Conservation (phyloP, 2,113 vertebrate species). For the Engystomops pustulosus region DNA sequence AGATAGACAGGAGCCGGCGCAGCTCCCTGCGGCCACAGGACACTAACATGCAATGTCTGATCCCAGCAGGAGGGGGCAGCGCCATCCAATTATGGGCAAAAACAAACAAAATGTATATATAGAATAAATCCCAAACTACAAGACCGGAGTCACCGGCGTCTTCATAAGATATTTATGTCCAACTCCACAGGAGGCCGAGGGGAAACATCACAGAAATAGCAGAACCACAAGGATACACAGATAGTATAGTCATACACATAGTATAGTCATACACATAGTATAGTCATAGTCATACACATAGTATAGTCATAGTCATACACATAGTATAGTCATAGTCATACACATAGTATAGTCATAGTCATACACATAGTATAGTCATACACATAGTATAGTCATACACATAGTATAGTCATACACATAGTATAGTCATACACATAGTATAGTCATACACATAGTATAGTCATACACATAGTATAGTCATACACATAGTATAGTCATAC, state of each 20-base stretch:
- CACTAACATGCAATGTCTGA: constrained; percentile 3
- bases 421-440: neutral
- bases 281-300: neutral
- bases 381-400: neutral
- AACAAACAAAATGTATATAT: neutral
- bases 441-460: neutral
- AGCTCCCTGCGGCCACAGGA: neutral
- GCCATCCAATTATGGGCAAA: neutral
- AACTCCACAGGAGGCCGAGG: neutral
- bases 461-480: neutral
- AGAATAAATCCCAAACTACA: neutral
- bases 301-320: neutral
- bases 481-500: too few relatives aligned
- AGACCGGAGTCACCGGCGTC: too few relatives aligned
- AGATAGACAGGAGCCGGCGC: neutral
- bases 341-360: neutral
- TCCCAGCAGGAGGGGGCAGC: neutral
- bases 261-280: neutral
- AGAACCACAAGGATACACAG: too few relatives aligned
- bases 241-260: neutral
- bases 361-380: neutral
- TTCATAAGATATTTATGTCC: neutral
- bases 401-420: too few relatives aligned
- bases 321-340: too few relatives aligned
- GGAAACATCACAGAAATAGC: too few relatives aligned